Evolutionary conservation across 2,113 vertebrate species (phyloP).

Genomic region (Microtus ochrogaster): DNA sequence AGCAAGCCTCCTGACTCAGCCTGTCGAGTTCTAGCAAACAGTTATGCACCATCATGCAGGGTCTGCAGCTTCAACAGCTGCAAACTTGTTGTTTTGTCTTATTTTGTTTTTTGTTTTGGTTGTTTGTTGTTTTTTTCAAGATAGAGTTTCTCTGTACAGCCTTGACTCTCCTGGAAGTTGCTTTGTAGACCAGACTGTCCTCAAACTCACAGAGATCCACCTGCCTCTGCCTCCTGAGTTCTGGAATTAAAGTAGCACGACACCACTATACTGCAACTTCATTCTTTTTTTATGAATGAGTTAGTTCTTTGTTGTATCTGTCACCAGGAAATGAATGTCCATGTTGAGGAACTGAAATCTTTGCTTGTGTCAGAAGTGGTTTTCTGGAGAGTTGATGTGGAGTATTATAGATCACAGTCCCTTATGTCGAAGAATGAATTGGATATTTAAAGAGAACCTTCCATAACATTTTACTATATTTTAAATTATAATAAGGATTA

Average conservation of each 20-base stretch:
- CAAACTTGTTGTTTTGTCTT: too few species aligned
- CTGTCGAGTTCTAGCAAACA: not conserved
- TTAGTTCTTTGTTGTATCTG: not conserved
- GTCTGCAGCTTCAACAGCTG: not conserved
- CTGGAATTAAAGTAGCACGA: not conserved
- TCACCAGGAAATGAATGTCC: conserved; percentile 16
- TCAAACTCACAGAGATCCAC: not conserved
- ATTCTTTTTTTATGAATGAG: not conserved
- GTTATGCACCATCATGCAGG: not conserved
- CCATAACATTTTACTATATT: conserved; percentile 15
- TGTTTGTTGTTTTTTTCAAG: not conserved
- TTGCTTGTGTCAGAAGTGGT: conserved; percentile 10
- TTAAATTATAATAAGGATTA: not conserved
- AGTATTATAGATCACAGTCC: not conserved
- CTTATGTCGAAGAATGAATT: not conserved
- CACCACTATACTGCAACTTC: not conserved
- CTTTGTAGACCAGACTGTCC: not conserved
- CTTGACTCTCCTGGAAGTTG: not conserved
- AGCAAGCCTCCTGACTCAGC: not conserved
- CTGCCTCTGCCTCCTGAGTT: not conserved
- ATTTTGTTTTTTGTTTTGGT: not conserved
- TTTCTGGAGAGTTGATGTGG: not conserved
- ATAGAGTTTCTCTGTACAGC: not conserved
- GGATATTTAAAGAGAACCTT: not conserved
- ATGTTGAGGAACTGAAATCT: conserved; percentile 46